Evolutionary conservation across 2,888 invertebrate genomes (phyloP), one percentile per base, ranked within the genome.

Genomic region (Monochamus alternatus): DNA sequence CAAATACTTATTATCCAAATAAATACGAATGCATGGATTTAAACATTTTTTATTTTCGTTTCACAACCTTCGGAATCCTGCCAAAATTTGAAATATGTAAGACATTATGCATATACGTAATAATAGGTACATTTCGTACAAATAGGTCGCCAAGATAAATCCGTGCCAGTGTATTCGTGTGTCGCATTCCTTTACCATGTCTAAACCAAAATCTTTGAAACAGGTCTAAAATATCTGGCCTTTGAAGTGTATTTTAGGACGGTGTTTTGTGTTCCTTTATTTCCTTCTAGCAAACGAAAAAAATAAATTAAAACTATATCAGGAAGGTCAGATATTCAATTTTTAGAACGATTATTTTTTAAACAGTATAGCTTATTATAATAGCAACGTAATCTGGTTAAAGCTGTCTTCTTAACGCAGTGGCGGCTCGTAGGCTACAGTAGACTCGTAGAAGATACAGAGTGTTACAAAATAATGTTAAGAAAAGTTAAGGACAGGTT

Each of bases 81-180:
- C 81, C 80, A 81, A 81, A 80, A 64, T 77, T 78, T 73, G 72
- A 76, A 78, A 79, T 79, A 81, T 81, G 79, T 81, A 81, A 81
- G 79, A 74, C 73, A 72, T 75, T 78, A 74, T 78, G 77, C 76
- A 74, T 78, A 75, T 75, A 76, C 69, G 60, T 69, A 69, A 69
- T 69, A 69, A 69, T 69, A 60, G 60, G 69, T 69, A 69, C 60
- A 60, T 60, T 69, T 69, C 69, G 30, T 69, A 69, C 69, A 69
- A 69, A 69, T 69, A 69, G 69, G 69, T 69, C 69, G 69, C 47
- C 30, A 69, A 8, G 22, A 60, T 60, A 69, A 60, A 62, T 69
- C 12, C 47, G 69, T 69, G 60, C 69, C 69, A 62, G 51, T 44
- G 60, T 60, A 47, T 69, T 60, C 69, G 60, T 32, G 47, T 47